phyloP scores from a whole-genome alignment of 2,797 vertebrate genomes.

The Botia almorhae region DNA sequence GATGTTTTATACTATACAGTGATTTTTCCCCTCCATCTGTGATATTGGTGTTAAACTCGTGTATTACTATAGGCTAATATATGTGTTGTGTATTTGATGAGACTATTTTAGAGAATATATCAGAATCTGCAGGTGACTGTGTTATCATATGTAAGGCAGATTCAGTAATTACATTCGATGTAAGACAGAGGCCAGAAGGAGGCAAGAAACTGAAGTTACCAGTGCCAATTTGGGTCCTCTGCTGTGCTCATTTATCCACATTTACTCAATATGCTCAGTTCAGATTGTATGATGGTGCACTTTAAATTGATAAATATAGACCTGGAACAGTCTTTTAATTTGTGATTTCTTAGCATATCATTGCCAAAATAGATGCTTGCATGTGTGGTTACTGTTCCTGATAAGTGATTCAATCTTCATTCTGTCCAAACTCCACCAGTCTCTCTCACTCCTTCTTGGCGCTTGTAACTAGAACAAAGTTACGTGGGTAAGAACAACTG shows the following conservation, averaged over 20 bases:
- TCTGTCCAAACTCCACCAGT: constrained; percentile 67
- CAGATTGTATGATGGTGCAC: constrained; percentile 60
- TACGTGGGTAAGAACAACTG: constrained; percentile 60
- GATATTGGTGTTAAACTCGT: constrained; percentile 61
- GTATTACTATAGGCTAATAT: constrained; percentile 60
- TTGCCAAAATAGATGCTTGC: constrained; percentile 68
- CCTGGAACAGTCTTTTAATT: constrained; percentile 57
- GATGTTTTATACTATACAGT: constrained; percentile 50
- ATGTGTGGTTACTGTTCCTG: constrained; percentile 62
- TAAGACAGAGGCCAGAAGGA: constrained; percentile 43
- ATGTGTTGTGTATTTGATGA: constrained; percentile 63
- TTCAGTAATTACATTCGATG: constrained; percentile 33
- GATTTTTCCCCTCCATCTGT: constrained; percentile 55
- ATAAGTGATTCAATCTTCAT: constrained; percentile 72
- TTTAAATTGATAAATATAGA: constrained; percentile 68
- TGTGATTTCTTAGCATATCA: constrained; percentile 60
- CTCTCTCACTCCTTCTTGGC: constrained; percentile 64
- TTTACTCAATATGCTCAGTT: constrained; percentile 61
- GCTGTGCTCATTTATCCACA: constrained; percentile 31
- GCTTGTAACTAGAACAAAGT: constrained; percentile 46
- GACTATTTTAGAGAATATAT: constrained; percentile 52
- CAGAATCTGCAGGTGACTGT: constrained; percentile 39
- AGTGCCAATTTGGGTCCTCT: constrained; percentile 20
- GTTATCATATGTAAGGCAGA: constrained; percentile 2
- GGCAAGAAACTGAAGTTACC: constrained; percentile 66